phyloP scores from a whole-genome alignment of 2,797 vertebrate species.

The Craterocephalus amniculus region DNA sequence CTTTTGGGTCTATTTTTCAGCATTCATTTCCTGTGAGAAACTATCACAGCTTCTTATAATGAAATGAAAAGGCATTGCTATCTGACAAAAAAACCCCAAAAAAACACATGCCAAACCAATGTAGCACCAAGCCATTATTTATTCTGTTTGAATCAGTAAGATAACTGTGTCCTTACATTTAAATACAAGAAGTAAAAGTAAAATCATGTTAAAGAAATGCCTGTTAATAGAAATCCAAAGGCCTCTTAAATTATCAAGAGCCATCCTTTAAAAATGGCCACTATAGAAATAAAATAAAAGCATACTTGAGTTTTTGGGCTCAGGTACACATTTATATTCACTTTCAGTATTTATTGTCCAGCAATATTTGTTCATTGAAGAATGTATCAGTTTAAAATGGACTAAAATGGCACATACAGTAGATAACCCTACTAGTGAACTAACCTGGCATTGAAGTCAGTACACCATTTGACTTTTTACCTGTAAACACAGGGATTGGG shows the following conservation, averaged over 20 bases:
- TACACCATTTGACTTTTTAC: background rate
- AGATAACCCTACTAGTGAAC: too few species aligned
- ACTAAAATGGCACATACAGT: too few species aligned
- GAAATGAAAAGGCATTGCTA: background rate
- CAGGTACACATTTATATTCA: too few species aligned
- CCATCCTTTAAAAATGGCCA: background rate
- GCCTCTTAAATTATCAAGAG: background rate
- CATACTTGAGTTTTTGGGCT: background rate
- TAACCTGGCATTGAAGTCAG: too few species aligned
- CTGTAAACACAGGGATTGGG: conserved; percentile 56
- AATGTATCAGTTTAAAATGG: too few species aligned
- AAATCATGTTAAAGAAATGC: background rate
- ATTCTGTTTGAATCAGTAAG: background rate
- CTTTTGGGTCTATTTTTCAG: background rate
- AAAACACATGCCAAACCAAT: background rate
- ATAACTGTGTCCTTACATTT: background rate
- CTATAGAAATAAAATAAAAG: background rate
- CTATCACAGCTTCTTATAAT: background rate
- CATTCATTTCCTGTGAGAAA: background rate
- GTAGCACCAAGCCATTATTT: background rate
- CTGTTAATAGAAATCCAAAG: background rate
- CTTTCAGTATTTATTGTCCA: too few species aligned
- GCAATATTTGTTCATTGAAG: too few species aligned
- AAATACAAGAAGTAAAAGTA: background rate
- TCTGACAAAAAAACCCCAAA: background rate